phyloP scores from a whole-genome alignment of 2,113 vertebrate species.

The Saimiri boliviensis region DNA sequence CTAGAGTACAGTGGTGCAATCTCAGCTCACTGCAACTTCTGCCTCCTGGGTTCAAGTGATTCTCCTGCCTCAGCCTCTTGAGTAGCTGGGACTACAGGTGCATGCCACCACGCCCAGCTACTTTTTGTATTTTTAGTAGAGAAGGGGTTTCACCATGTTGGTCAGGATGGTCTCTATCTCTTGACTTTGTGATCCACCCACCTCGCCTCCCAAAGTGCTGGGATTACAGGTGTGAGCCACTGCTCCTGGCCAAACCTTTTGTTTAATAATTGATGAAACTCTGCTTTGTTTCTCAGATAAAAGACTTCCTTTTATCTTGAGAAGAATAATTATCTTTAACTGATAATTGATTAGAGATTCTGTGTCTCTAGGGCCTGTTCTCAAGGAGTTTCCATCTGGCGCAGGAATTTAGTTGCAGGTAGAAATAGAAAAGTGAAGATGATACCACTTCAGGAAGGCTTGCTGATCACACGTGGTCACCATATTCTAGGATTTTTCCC shows the following conservation, averaged over 20 bases:
- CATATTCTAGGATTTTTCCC: not conserved
- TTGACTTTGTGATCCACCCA: no score
- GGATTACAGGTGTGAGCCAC: no score
- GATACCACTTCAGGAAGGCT: not conserved
- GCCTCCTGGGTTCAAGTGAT: no score
- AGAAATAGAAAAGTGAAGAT: not conserved
- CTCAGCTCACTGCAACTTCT: no score
- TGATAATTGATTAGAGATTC: not conserved
- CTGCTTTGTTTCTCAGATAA: not conserved
- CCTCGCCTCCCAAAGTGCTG: no score
- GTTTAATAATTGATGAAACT: not conserved
- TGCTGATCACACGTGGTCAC: not conserved
- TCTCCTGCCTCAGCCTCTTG: no score
- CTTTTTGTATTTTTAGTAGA: no score
- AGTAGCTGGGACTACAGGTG: no score
- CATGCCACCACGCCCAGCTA: no score
- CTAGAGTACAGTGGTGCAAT: no score
- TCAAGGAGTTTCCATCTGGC: not conserved
- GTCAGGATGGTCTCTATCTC: no score
- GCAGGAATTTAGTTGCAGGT: not conserved
- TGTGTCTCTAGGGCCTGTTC: not conserved
- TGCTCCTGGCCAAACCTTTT: not conserved
- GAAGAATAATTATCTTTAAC: not conserved
- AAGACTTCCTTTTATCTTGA: not conserved
- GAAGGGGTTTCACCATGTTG: no score